Conservation (phyloP, 2,797 vertebrate genomes). For the Dromococcyx pavoninus region DNA sequence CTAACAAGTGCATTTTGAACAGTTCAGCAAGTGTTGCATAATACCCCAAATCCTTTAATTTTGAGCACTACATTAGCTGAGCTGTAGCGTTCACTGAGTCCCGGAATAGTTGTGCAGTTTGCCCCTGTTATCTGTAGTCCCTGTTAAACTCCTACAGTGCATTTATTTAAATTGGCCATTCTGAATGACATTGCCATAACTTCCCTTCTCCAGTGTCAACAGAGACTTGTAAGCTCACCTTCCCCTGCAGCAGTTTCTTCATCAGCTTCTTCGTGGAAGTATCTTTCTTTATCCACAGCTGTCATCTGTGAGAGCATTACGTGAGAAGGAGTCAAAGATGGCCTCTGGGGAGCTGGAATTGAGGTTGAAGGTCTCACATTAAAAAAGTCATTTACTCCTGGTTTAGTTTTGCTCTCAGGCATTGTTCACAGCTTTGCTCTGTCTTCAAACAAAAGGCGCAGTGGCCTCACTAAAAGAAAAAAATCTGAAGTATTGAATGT, state of each 20-base stretch:
- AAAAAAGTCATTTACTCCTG: slow-evolving; percentile 50
- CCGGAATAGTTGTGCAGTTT: not conserved
- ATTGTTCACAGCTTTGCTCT: slow-evolving; percentile 56
- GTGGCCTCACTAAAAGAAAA: slow-evolving; percentile 33
- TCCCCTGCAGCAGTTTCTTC: not conserved
- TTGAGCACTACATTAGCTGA: not conserved
- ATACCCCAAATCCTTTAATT: not conserved
- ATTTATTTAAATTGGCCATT: slow-evolving; percentile 7
- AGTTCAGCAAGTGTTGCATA: not conserved
- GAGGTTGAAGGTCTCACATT: slow-evolving; percentile 65
- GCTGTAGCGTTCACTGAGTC: not conserved
- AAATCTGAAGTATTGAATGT: slow-evolving; percentile 42
- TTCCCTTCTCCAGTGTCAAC: not conserved
- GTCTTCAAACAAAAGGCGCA: slow-evolving; percentile 59
- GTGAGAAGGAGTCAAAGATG: slow-evolving; percentile 32
- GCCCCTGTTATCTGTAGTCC: not conserved
- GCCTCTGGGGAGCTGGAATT: slow-evolving; percentile 60
- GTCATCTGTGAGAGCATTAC: not conserved
- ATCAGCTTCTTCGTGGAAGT: not conserved
- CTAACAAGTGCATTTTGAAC: not conserved
- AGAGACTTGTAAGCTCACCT: slow-evolving; percentile 5
- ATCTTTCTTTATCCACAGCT: slow-evolving; percentile 14
- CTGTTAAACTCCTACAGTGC: not conserved
- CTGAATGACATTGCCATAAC: not conserved
- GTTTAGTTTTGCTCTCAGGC: slow-evolving; percentile 60